Conservation (phyloP, 2,888 invertebrate species). For the Odontomyia ornata region DNA sequence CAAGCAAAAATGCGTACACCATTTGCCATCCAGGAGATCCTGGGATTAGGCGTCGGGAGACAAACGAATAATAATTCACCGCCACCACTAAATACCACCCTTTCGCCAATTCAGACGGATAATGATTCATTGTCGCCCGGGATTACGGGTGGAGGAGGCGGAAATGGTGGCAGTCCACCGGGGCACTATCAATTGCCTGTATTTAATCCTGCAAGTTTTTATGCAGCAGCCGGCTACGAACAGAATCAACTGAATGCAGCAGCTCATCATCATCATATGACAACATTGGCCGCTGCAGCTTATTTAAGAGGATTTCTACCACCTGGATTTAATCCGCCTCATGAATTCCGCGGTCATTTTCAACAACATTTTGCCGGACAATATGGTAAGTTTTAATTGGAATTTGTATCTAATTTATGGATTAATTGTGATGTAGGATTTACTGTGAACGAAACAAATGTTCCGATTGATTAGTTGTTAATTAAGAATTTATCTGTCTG, state of each 20-base stretch:
- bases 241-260: slow-evolving; percentile 60
- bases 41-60: slow-evolving; percentile 60
- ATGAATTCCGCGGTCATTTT: slow-evolving; percentile 63
- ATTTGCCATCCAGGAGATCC: slow-evolving; percentile 63
- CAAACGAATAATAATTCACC: slow-evolving; percentile 52
- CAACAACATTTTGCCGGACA: slow-evolving; percentile 64
- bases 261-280: slow-evolving; percentile 64
- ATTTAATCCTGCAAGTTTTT: slow-evolving; percentile 63
- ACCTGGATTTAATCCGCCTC: slow-evolving; percentile 62
- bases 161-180: slow-evolving; percentile 46
- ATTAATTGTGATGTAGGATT: neutral
- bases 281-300: slow-evolving; percentile 62
- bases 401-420: neutral
- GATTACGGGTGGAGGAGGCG: slow-evolving; percentile 14
- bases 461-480: neutral
- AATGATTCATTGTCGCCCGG: slow-evolving; percentile 42
- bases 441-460: neutral
- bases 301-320: slow-evolving; percentile 62
- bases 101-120: slow-evolving; percentile 27
- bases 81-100: slow-evolving; percentile 50
- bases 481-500: too few species aligned
- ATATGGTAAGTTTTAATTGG: slow-evolving; percentile 57
- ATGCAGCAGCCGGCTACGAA: slow-evolving; percentile 62
- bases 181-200: slow-evolving; percentile 63
- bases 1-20: slow-evolving; percentile 64